Evolutionary conservation across 2,797 vertebrate genomes (phyloP).

Genomic region (Rachycentron canadum): DNA sequence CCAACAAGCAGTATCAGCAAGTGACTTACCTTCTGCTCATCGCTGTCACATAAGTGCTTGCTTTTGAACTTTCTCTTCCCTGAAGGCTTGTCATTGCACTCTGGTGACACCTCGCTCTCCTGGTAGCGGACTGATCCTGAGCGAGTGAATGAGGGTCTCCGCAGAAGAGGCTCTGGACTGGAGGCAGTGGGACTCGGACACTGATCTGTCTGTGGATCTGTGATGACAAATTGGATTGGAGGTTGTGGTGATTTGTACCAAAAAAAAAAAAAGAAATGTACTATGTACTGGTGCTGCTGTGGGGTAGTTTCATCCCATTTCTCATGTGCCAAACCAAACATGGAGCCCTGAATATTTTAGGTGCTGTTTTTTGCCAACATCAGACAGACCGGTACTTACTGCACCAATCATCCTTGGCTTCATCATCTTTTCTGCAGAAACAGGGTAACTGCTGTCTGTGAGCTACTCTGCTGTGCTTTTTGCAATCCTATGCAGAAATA

Average conservation of each 20-base stretch:
- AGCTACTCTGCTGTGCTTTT: slow-evolving; percentile 33
- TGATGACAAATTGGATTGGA: slow-evolving; percentile 32
- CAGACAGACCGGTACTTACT: slow-evolving; percentile 27
- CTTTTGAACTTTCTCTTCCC: slow-evolving; percentile 99
- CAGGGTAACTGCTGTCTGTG: slow-evolving; percentile 21
- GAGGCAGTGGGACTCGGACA: slow-evolving; percentile 72
- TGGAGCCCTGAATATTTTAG: slow-evolving; percentile 10
- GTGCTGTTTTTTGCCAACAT: slow-evolving; percentile 13
- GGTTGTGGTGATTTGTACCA: neutral
- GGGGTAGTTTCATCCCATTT: slow-evolving; percentile 12
- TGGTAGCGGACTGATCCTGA: slow-evolving; percentile 82
- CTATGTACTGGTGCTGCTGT: neutral
- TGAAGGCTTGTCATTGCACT: slow-evolving; percentile 92
- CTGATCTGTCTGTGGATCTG: slow-evolving; percentile 73
- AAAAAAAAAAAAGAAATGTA: neutral
- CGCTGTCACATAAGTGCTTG: slow-evolving; percentile 90
- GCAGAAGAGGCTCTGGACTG: slow-evolving; percentile 75
- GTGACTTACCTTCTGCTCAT: slow-evolving; percentile 84
- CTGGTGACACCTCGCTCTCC: slow-evolving; percentile 84
- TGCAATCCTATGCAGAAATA: slow-evolving; percentile 7
- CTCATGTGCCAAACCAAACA: slow-evolving; percentile 17
- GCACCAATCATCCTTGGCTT: slow-evolving; percentile 19
- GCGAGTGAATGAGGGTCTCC: slow-evolving; percentile 81
- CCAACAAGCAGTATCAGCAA: slow-evolving; percentile 49
- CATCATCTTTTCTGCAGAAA: slow-evolving; percentile 21